Conservation (phyloP, 2,888 invertebrate genomes). For the Trissonchulus sp. region DNA sequence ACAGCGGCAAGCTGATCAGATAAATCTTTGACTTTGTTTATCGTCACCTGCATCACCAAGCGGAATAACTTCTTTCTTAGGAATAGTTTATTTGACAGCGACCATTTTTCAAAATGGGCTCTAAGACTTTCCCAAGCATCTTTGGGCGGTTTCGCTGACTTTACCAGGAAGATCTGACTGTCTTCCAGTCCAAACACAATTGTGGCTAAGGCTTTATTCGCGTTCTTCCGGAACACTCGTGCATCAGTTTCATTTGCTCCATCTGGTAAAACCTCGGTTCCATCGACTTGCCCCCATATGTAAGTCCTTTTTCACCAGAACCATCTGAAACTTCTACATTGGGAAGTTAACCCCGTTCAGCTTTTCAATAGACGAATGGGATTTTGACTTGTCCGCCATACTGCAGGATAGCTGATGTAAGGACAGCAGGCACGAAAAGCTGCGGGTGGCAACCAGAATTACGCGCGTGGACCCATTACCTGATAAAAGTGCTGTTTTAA, state of each 20-base stretch:
- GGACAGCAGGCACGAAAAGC: no score
- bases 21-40: neutral
- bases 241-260: neutral
- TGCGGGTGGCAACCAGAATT: no score
- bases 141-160: neutral
- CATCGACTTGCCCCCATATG: neutral
- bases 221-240: neutral
- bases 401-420: neutral
- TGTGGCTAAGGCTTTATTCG: neutral
- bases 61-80: neutral
- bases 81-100: neutral
- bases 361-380: neutral
- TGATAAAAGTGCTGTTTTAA: no score
- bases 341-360: neutral
- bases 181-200: neutral
- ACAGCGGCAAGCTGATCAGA: neutral
- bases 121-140: neutral
- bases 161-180: conserved; percentile 4
- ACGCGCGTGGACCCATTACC: no score
- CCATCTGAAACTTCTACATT: neutral
- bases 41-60: neutral
- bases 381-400: neutral
- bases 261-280: neutral
- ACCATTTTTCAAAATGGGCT: neutral
- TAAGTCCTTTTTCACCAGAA: neutral